Evolutionary conservation across 1,140 invertebrate genomes (phyloP).

Genomic region (Polypedilum vanderplanki): DNA sequence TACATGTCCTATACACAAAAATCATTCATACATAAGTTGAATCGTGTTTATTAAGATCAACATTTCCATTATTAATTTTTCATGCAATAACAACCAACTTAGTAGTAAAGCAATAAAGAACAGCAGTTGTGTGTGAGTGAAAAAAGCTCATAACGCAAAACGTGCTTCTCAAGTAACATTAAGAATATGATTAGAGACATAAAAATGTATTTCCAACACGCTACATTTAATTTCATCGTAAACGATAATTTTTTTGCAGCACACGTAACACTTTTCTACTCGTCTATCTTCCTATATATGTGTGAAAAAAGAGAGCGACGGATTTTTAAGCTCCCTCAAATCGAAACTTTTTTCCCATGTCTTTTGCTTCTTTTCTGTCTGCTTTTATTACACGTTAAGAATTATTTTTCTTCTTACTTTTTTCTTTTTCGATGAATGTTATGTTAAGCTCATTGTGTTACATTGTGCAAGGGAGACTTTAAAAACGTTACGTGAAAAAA

Average conservation of each 20-base stretch:
- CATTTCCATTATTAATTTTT: not conserved
- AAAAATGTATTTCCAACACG: constrained; percentile 21
- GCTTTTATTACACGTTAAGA: too few species aligned
- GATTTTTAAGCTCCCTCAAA: not conserved
- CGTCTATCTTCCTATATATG: too few species aligned
- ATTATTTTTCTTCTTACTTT: too few species aligned
- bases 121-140: not conserved
- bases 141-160: not conserved
- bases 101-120: not conserved
- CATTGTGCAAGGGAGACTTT: too few species aligned
- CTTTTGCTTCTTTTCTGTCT: not conserved
- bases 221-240: constrained; percentile 26
- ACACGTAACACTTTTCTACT: constrained; percentile 15
- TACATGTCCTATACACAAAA: too few species aligned
- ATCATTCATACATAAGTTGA: too few species aligned
- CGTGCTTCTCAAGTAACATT: constrained; percentile 5
- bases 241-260: not conserved
- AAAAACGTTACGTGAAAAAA: too few species aligned
- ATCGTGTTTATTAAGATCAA: too few species aligned
- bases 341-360: constrained; percentile 4
- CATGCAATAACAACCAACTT: not conserved
- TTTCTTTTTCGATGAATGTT: too few species aligned
- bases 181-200: constrained; percentile 23
- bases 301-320: too few species aligned
- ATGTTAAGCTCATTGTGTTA: too few species aligned